Conservation (phyloP, 2,888 invertebrate genomes). For the Nebria salina region DNA sequence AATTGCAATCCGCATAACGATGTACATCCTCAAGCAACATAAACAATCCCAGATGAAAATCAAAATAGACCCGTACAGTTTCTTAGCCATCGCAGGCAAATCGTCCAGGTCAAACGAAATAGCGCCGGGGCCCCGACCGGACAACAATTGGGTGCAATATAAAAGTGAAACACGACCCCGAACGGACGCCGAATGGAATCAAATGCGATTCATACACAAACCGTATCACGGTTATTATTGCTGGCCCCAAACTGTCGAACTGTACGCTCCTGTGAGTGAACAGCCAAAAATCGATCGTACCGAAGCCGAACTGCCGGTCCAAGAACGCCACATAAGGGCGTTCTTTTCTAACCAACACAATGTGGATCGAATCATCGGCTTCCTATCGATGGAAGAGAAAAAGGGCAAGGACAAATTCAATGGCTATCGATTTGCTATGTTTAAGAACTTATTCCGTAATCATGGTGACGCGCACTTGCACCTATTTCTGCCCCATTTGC, state of each 20-base stretch:
- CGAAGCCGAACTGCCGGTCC: constrained; percentile 70
- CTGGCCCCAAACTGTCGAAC: constrained; percentile 67
- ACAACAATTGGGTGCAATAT: constrained; percentile 81
- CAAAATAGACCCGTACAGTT: constrained; percentile 65
- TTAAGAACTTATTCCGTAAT: constrained; percentile 82
- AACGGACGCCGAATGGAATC: constrained; percentile 79
- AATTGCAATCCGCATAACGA: constrained; percentile 70
- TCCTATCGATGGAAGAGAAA: constrained; percentile 84
- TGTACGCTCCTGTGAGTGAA: constrained; percentile 73
- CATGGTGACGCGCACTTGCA: constrained; percentile 75
- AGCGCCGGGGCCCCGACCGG: constrained; percentile 70
- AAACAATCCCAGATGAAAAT: constrained; percentile 73
- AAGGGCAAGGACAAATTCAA: constrained; percentile 87
- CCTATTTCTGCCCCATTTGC: constrained; percentile 72
- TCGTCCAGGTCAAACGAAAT: constrained; percentile 43
- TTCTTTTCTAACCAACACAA: constrained; percentile 75
- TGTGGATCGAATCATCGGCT: constrained; percentile 75
- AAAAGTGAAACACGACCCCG: constrained; percentile 68
- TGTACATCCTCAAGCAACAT: constrained; percentile 76
- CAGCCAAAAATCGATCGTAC: constrained; percentile 67
- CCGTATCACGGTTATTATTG: constrained; percentile 67
- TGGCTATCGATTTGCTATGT: constrained; percentile 72
- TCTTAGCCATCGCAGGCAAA: constrained; percentile 20
- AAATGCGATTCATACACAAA: constrained; percentile 75
- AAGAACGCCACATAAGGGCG: constrained; percentile 72